phyloP scores from a whole-genome alignment of 2,113 vertebrate genomes.

The Dicrurus megarhynchus region DNA sequence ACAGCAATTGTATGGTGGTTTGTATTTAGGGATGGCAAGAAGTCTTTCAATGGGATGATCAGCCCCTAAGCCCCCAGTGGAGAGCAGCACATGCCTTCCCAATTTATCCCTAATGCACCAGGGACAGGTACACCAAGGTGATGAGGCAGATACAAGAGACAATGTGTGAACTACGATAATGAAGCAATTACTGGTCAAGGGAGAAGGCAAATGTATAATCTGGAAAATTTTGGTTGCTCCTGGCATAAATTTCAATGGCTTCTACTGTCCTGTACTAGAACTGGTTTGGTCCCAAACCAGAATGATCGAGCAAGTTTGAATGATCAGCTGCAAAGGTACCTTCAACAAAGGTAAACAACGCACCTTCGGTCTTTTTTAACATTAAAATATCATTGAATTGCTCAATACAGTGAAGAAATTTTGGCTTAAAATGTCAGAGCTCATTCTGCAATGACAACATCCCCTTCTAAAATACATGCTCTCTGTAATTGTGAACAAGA shows the following conservation, averaged over 20 bases:
- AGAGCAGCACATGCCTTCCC: not conserved
- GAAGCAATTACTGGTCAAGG: not conserved
- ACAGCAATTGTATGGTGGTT: not conserved
- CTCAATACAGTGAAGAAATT: not conserved
- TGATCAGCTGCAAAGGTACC: not conserved
- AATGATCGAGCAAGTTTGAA: rapidly evolving
- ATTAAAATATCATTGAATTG: not conserved
- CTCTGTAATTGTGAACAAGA: too few relatives aligned
- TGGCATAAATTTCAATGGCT: not conserved
- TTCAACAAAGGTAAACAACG: not conserved
- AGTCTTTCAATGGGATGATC: not conserved
- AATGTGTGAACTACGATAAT: not conserved
- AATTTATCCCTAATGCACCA: not conserved
- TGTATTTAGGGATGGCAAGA: not conserved
- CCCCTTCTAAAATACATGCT: not conserved
- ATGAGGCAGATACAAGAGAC: not conserved
- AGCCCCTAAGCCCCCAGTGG: not conserved
- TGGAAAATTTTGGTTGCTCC: not conserved
- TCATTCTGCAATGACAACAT: not conserved
- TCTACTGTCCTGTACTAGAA: not conserved
- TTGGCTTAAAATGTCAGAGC: not conserved
- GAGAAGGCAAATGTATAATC: not conserved
- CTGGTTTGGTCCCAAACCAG: not conserved
- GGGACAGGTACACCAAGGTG: not conserved
- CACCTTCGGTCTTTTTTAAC: not conserved